Evolutionary conservation across 2,113 vertebrate species (phyloP).

Genomic region (Anhinga anhinga): DNA sequence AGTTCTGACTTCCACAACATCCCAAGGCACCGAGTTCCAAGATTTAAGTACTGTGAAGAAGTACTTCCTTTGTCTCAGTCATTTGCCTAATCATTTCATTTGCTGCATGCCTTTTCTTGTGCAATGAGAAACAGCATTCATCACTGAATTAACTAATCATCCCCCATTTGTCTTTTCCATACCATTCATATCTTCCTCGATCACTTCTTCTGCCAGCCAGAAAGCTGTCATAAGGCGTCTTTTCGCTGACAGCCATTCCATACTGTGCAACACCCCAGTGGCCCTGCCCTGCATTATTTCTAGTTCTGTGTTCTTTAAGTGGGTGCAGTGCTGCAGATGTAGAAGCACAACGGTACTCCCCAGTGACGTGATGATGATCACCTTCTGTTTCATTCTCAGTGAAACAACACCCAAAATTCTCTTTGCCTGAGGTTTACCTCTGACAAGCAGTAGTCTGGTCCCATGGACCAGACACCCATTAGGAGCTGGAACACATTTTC

Average conservation of each 20-base stretch:
- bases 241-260: background rate
- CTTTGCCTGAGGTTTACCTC: background rate
- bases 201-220: background rate
- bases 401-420: background rate
- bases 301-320: background rate
- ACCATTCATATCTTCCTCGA: background rate
- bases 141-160: background rate
- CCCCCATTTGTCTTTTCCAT: background rate
- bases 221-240: background rate
- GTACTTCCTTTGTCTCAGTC: background rate
- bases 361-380: background rate
- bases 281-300: background rate
- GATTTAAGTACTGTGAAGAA: background rate
- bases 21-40: background rate
- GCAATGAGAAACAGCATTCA: background rate
- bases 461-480: background rate
- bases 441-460: background rate
- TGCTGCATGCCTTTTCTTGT: background rate
- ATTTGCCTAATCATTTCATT: background rate
- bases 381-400: background rate
- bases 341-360: background rate
- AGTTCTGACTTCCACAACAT: background rate
- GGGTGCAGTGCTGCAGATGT: background rate
- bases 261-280: background rate
- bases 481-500: background rate